Conservation (phyloP, 2,888 invertebrate genomes). For the Dendrolimus pini region DNA sequence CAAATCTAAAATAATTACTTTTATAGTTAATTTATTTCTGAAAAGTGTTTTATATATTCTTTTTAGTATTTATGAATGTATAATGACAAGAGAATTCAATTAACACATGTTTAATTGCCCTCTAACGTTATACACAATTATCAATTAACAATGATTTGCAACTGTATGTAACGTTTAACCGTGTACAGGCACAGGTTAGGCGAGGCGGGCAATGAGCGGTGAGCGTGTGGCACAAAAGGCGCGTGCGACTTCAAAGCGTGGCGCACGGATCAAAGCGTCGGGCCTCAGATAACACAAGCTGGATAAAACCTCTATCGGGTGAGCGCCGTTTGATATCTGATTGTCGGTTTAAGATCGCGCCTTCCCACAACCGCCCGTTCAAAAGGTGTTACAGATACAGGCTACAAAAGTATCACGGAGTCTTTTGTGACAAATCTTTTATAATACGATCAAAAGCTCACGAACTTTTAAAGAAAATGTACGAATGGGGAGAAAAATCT, state of each 20-base stretch:
- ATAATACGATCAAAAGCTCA: slow-evolving; percentile 17
- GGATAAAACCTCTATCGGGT: slow-evolving; percentile 51
- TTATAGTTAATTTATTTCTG: too few relatives aligned
- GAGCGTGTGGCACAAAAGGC: slow-evolving; percentile 38
- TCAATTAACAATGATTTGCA: too few relatives aligned
- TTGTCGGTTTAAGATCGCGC: slow-evolving; percentile 51
- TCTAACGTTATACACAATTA: too few relatives aligned
- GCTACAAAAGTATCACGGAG: slow-evolving; percentile 7
- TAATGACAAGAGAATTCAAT: too few relatives aligned
- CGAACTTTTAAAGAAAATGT: slow-evolving; percentile 12
- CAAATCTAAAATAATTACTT: too few relatives aligned
- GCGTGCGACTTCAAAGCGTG: slow-evolving; percentile 49
- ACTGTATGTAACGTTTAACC: too few relatives aligned
- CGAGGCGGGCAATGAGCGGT: background rate
- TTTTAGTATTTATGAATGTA: too few relatives aligned
- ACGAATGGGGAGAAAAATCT: slow-evolving; percentile 11
- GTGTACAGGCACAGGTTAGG: background rate
- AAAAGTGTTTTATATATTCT: too few relatives aligned
- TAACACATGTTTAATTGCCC: too few relatives aligned
- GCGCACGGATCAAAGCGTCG: slow-evolving; percentile 48
- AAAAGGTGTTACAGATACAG: slow-evolving; percentile 35
- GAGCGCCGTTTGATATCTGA: slow-evolving; percentile 56
- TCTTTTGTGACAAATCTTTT: slow-evolving; percentile 20
- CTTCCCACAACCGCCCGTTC: slow-evolving; percentile 28
- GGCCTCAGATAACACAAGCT: slow-evolving; percentile 45